Evolutionary conservation across 1,140 invertebrate genomes (phyloP).

Genomic region (Pissodes strobi): DNA sequence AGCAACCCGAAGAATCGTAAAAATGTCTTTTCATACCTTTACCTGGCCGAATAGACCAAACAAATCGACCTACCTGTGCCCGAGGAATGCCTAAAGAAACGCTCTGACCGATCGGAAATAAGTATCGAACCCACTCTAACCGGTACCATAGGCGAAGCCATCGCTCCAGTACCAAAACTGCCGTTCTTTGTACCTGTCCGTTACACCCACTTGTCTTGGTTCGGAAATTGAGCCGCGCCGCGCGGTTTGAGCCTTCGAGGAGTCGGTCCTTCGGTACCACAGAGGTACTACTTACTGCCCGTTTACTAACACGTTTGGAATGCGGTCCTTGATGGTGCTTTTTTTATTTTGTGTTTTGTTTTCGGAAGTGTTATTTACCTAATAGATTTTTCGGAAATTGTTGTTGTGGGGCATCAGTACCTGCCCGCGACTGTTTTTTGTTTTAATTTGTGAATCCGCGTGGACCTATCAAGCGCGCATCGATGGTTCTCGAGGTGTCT

Average conservation of each 20-base stretch:
- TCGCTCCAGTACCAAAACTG: conserved; percentile 35
- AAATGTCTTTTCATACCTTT: conserved; percentile 37
- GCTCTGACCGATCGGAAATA: conserved; percentile 43
- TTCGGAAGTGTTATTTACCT: conserved; percentile 1
- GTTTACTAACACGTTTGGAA: conserved; percentile 13
- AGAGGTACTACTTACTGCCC: conserved; percentile 6
- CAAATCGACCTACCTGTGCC: conserved; percentile 16
- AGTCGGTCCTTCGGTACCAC: conserved; percentile 19
- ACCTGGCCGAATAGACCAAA: conserved; percentile 35
- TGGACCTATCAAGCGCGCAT: no score
- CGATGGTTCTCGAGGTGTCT: conserved; percentile 23
- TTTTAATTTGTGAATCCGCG: no score
- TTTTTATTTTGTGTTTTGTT: conserved; percentile 13
- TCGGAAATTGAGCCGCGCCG: conserved; percentile 20
- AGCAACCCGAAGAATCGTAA: conserved; percentile 35
- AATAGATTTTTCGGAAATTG: no score
- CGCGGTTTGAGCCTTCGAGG: conserved; percentile 15
- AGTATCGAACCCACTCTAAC: conserved; percentile 34
- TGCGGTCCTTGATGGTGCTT: conserved; percentile 17
- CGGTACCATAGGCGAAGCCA: conserved; percentile 4
- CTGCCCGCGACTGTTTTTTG: no score
- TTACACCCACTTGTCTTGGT: conserved; percentile 49
- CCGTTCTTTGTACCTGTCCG: conserved; percentile 46
- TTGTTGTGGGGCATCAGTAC: no score
- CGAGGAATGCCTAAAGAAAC: conserved; percentile 46